Conservation (phyloP, 1,140 invertebrate species). For the Drosophila nikananu region DNA sequence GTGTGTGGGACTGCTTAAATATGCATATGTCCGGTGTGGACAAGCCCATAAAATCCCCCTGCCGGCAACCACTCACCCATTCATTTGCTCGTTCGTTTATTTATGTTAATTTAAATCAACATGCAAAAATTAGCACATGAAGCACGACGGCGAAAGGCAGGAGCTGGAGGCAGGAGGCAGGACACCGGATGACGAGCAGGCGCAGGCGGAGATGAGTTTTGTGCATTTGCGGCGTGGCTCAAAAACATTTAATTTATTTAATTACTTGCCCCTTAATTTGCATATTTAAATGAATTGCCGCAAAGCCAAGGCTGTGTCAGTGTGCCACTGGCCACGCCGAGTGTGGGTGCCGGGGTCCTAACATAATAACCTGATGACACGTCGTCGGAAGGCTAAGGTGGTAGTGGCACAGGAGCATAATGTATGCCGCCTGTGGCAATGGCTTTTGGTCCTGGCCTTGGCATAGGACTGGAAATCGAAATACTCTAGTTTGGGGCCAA, state of each 20-base stretch:
- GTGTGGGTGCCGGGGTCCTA: not conserved
- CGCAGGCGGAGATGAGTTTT: slow-evolving; percentile 41
- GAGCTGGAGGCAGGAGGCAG: not conserved
- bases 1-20: slow-evolving; percentile 28
- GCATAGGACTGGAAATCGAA: not conserved
- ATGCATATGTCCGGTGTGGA: slow-evolving; percentile 56
- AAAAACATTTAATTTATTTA: slow-evolving; percentile 65
- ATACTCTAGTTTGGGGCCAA: not conserved
- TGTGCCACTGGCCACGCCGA: slow-evolving; percentile 2
- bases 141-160: slow-evolving; percentile 17
- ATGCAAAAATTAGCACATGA: slow-evolving; percentile 68
- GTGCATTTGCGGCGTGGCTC: slow-evolving; percentile 45
- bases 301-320: slow-evolving; percentile 36
- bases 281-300: slow-evolving; percentile 66
- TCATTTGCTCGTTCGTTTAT: slow-evolving; percentile 60
- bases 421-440: slow-evolving; percentile 4
- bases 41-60: slow-evolving; percentile 25
- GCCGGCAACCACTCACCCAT: slow-evolving; percentile 33
- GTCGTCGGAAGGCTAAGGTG: slow-evolving; percentile 6
- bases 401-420: slow-evolving; percentile 1
- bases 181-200: slow-evolving; percentile 16
- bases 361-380: slow-evolving; percentile 58
- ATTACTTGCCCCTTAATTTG: slow-evolving; percentile 64
- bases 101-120: slow-evolving; percentile 69
- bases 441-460: not conserved